phyloP scores from a whole-genome alignment of 2,113 vertebrate species.

The Sporophila hypoxantha region DNA sequence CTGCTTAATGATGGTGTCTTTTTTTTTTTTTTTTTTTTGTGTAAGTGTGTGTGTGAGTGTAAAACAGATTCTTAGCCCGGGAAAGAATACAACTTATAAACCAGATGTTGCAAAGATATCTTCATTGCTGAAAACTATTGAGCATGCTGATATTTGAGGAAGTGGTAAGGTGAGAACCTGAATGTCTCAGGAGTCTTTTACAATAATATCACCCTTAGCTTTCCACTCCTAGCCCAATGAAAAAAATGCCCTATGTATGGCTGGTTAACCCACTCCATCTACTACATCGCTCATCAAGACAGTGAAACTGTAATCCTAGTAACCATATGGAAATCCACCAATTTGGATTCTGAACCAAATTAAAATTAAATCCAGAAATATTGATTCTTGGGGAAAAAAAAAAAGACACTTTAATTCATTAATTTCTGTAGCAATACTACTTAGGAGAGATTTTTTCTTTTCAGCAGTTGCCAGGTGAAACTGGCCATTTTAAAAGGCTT shows the following conservation, averaged over 20 bases:
- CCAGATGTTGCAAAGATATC: not conserved
- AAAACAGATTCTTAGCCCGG: not conserved
- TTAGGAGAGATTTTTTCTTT: not conserved
- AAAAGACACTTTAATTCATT: not conserved
- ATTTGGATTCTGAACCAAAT: not conserved
- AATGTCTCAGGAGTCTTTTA: not conserved
- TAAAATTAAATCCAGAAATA: not conserved
- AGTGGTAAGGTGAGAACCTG: not conserved
- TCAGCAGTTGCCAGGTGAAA: not conserved
- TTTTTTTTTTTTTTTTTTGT: not conserved
- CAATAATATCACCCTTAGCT: not conserved
- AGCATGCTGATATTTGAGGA: not conserved
- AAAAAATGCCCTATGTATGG: not conserved
- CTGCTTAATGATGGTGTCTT: not conserved
- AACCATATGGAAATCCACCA: not conserved
- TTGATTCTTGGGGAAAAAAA: not conserved
- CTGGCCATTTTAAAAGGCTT: not conserved
- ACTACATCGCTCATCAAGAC: not conserved
- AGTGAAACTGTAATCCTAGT: not conserved
- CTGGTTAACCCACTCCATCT: not conserved
- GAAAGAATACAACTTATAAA: not conserved
- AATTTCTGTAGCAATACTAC: not conserved
- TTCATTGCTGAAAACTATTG: not conserved
- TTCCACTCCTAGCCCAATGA: not conserved
- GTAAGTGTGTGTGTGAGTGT: too few species aligned